Conservation (phyloP, 1,140 invertebrate species). For the Papilio dardanus region DNA sequence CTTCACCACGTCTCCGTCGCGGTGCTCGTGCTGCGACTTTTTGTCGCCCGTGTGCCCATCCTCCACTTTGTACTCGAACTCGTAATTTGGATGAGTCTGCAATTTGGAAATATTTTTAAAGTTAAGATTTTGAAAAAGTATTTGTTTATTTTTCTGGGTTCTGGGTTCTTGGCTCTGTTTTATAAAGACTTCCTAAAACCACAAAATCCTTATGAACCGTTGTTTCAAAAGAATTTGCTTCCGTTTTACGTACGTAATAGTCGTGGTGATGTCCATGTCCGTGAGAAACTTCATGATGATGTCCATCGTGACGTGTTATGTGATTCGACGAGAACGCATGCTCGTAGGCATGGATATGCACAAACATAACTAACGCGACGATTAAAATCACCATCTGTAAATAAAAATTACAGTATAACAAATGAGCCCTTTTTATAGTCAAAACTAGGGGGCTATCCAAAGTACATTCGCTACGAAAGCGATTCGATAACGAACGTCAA, state of each 20-base stretch:
- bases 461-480: too few species aligned
- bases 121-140: background rate
- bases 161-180: too few species aligned
- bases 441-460: too few species aligned
- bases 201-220: background rate
- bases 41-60: constrained; percentile 47
- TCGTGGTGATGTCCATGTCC: constrained; percentile 41
- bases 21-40: constrained; percentile 47
- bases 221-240: too few species aligned
- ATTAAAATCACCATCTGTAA: constrained; percentile 13
- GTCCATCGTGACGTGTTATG: constrained; percentile 54
- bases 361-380: constrained; percentile 16
- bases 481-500: too few species aligned
- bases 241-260: constrained; percentile 42
- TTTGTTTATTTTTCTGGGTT: too few species aligned
- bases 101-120: background rate
- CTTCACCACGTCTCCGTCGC: constrained; percentile 45
- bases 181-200: background rate
- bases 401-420: background rate
- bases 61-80: constrained; percentile 50
- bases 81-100: constrained; percentile 52
- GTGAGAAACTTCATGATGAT: constrained; percentile 31
- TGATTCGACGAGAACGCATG: constrained; percentile 56
- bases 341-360: constrained; percentile 9
- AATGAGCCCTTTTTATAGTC: background rate